These are phyloP conservation scores for Serilophus lunatus DNA, from an alignment of 2,113 vertebrate genomes.

Conservation along the genomic window DNA sequence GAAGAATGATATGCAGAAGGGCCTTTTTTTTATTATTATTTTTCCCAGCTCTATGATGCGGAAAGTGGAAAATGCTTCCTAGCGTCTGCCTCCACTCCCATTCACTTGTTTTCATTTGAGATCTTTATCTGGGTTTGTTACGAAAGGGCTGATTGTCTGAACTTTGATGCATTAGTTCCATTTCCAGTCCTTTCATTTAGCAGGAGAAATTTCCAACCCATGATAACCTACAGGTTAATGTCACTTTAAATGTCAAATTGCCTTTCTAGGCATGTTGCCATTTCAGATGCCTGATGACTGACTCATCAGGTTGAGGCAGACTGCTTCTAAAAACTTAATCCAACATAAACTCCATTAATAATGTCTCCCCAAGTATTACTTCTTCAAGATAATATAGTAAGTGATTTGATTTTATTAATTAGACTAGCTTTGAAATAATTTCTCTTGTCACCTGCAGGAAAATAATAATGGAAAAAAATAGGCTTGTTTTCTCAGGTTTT, in stretches of 20 bases:
- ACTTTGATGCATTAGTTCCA: constrained; percentile 8
- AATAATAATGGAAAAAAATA: background rate
- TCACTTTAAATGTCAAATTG: constrained; percentile 36
- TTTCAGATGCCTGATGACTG: constrained; percentile 12
- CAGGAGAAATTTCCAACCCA: background rate
- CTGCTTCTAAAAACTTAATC: background rate
- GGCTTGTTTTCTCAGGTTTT: background rate
- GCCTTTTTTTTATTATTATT: background rate
- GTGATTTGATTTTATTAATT: background rate
- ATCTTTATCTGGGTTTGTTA: background rate
- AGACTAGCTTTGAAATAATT: background rate
- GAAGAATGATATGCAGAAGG: background rate
- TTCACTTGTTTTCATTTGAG: constrained; percentile 23
- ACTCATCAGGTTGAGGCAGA: background rate
- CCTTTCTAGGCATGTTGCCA: background rate
- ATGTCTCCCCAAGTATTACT: background rate
- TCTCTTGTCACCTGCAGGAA: background rate
- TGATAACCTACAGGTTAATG: constrained; percentile 52
- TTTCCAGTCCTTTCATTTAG: constrained; percentile 38
- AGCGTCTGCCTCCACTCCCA: background rate
- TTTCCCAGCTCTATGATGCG: background rate
- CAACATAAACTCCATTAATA: background rate
- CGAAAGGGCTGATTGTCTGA: background rate
- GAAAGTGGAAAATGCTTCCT: background rate
- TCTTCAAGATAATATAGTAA: background rate